Evolutionary conservation across 1,140 invertebrate genomes (phyloP).

Genomic region (Leptopilina boulardi): DNA sequence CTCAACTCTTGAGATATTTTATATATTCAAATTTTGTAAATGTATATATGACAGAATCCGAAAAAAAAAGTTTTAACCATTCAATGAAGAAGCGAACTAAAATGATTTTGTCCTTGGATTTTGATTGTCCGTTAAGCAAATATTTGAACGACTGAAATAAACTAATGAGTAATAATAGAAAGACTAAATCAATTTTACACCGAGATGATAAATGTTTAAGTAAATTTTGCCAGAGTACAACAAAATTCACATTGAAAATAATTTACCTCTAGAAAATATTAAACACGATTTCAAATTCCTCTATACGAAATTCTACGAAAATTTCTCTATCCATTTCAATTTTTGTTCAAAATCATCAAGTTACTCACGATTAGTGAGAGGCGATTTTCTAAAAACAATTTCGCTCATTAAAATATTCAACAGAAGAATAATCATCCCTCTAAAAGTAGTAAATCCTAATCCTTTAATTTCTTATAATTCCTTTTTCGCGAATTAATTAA

Average conservation of each 20-base stretch:
- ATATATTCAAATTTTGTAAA: neutral
- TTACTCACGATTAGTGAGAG: conserved; percentile 39
- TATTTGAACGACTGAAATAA: conserved; percentile 1
- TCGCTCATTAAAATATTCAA: neutral
- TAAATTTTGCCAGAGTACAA: neutral
- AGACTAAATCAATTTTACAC: neutral
- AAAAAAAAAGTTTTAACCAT: neutral
- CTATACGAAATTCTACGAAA: neutral
- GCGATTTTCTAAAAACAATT: neutral
- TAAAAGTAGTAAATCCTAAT: neutral
- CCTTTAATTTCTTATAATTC: neutral
- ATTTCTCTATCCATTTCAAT: neutral
- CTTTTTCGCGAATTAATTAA: neutral
- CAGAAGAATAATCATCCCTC: neutral
- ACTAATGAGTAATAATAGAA: neutral
- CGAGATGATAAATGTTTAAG: conserved; percentile 7
- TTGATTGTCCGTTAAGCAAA: neutral
- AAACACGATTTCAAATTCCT: neutral
- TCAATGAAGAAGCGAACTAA: neutral
- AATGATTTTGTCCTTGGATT: conserved; percentile 23
- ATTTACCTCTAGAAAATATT: neutral
- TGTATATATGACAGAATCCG: neutral
- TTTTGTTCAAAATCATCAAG: conserved; percentile 30
- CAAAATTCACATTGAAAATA: neutral
- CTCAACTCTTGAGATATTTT: neutral